Conservation (phyloP, 2,797 vertebrate species). For the Eulemur mongoz region DNA sequence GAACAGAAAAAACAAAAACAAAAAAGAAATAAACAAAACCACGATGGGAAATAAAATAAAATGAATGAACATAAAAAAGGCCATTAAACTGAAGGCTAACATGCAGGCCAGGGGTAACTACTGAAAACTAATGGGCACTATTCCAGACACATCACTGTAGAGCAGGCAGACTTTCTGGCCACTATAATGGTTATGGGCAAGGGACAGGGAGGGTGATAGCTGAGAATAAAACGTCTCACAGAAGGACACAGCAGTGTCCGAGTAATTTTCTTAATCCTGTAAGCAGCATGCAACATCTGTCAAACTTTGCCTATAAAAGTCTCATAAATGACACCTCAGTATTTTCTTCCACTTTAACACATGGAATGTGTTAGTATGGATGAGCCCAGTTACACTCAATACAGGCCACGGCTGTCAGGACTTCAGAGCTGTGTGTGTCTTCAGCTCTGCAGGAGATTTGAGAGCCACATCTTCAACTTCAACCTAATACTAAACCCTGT, state of each 20-base stretch:
- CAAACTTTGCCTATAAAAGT: not conserved
- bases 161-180: slow-evolving; percentile 81
- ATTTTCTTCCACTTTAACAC: not conserved
- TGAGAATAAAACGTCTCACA: slow-evolving; percentile 73
- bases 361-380: not conserved
- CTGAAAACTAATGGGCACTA: slow-evolving; percentile 82
- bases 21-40: slow-evolving; percentile 96
- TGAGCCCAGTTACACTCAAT: not conserved
- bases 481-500: not conserved
- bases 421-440: not conserved
- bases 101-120: slow-evolving; percentile 86
- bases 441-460: not conserved
- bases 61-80: slow-evolving; percentile 90
- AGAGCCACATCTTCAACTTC: not conserved
- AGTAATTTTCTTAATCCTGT: slow-evolving; percentile 4
- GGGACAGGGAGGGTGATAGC: slow-evolving; percentile 78
- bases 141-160: slow-evolving; percentile 74
- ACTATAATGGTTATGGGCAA: slow-evolving; percentile 79
- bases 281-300: slow-evolving; percentile 42
- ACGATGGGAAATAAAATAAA: slow-evolving; percentile 90
- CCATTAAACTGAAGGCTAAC: slow-evolving; percentile 89
- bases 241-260: slow-evolving; percentile 69
- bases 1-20: slow-evolving; percentile 87
- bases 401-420: not conserved
- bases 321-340: not conserved